Percentiles rank a stretch among this genome's conserved stretches.
Conservation (phyloP, 2,888 invertebrate genomes). For the Polymixis flavicincta region DNA sequence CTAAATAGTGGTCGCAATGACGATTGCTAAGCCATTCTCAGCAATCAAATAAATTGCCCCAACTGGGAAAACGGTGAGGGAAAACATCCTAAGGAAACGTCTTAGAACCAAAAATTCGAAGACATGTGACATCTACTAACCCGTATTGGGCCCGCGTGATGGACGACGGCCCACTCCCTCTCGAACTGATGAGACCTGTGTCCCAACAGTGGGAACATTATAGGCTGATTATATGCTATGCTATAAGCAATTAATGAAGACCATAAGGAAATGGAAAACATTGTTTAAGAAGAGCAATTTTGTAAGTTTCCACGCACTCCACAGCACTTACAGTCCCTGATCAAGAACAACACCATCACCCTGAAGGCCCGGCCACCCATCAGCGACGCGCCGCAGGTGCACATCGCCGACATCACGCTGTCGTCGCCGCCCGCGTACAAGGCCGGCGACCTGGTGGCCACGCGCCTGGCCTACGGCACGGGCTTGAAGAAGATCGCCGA, state of each 20-base stretch:
- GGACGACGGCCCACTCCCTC: too few relatives aligned
- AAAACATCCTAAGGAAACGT: too few relatives aligned
- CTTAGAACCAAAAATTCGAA: too few relatives aligned
- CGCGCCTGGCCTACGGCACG: conserved; percentile 98
- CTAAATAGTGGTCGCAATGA: not conserved
- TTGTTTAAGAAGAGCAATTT: not conserved
- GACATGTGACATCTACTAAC: too few relatives aligned
- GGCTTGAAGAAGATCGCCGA: conserved; percentile 97
- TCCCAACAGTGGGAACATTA: too few relatives aligned
- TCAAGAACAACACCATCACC: conserved; percentile 92
- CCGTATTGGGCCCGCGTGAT: too few relatives aligned
- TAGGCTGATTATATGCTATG: too few relatives aligned
- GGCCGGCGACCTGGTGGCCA: conserved; percentile 94
- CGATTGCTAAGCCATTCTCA: too few relatives aligned
- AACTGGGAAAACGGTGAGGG: too few relatives aligned
- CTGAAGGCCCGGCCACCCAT: conserved; percentile 92
- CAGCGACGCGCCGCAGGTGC: conserved; percentile 93
- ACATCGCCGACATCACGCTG: conserved; percentile 92
- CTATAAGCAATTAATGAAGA: too few relatives aligned
- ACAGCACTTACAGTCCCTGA: conserved; percentile 88
- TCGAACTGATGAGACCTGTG: too few relatives aligned
- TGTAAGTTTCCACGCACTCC: not conserved
- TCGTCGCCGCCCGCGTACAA: conserved; percentile 96
- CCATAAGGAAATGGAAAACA: not conserved
- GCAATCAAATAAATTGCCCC: too few relatives aligned